Evolutionary conservation across 2,113 vertebrate genomes (phyloP).

Genomic region (Plestiodon gilberti): DNA sequence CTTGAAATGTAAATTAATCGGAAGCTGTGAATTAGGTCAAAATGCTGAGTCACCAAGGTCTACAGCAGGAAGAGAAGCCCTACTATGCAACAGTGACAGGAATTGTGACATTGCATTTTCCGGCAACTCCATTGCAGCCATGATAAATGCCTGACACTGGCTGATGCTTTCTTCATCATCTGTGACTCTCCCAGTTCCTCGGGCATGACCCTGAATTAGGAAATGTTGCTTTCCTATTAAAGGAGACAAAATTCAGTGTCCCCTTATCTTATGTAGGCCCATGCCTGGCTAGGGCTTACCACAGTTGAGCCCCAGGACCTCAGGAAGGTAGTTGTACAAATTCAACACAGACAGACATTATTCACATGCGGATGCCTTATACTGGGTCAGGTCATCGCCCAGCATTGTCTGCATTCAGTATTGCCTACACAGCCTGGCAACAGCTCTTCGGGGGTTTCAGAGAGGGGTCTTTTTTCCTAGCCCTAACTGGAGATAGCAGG

Average conservation of each 20-base stretch:
- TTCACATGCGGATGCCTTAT: no score
- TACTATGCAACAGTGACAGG: not conserved
- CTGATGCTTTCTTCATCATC: not conserved
- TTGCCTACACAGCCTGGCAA: no score
- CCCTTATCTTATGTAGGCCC: not conserved
- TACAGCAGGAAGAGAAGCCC: not conserved
- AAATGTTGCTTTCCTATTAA: not conserved
- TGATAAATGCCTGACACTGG: not conserved
- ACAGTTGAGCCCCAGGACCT: not conserved
- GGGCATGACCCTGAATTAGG: not conserved
- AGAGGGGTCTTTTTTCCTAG: no score
- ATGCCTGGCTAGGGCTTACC: not conserved
- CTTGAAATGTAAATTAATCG: not conserved
- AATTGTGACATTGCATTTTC: not conserved
- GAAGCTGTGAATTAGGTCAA: not conserved
- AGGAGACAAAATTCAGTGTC: not conserved
- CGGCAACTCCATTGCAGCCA: not conserved
- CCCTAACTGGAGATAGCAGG: no score
- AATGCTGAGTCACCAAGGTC: not conserved
- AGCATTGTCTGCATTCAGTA: no score
- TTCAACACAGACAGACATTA: not conserved
- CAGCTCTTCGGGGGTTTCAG: no score
- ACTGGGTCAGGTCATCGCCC: no score
- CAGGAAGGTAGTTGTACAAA: not conserved
- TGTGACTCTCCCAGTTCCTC: not conserved